phyloP scores from a whole-genome alignment of 1,140 invertebrate species.

The Epicauta chinensis region DNA sequence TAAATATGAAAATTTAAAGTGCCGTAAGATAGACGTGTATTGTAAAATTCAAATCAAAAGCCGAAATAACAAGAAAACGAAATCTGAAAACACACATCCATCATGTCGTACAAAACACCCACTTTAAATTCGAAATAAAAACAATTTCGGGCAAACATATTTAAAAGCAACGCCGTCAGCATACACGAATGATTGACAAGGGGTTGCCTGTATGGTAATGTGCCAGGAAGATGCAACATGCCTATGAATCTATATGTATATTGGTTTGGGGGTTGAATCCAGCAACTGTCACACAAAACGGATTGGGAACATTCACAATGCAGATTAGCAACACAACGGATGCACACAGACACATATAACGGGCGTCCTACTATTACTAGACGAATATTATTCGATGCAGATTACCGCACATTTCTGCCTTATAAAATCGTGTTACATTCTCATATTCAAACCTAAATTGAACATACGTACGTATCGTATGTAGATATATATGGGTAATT shows the following conservation, averaged over 20 bases:
- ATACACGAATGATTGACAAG: conserved; percentile 34
- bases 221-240: conserved; percentile 24
- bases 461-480: too few relatives aligned
- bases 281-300: conserved; percentile 32
- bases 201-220: conserved; percentile 31
- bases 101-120: conserved; percentile 37
- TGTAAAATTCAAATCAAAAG: conserved; percentile 36
- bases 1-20: conserved; percentile 1
- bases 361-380: too few relatives aligned
- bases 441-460: too few relatives aligned
- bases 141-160: conserved; percentile 40
- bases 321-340: conserved; percentile 25
- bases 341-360: neutral
- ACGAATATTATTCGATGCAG: conserved; percentile 17
- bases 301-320: conserved; percentile 30
- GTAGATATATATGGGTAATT: too few relatives aligned
- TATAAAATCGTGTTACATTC: conserved; percentile 2
- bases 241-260: conserved; percentile 32
- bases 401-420: conserved; percentile 13
- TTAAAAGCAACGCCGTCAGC: conserved; percentile 38
- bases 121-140: conserved; percentile 41
- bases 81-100: conserved; percentile 34
- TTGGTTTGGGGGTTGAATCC: conserved; percentile 21
- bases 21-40: conserved; percentile 18
- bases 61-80: conserved; percentile 35